Percentiles rank a stretch among this genome's conserved stretches.
These are phyloP conservation scores for Medauroidea extradentata DNA, from an alignment of 1,140 invertebrate genomes.

Conservation along the genomic window DNA sequence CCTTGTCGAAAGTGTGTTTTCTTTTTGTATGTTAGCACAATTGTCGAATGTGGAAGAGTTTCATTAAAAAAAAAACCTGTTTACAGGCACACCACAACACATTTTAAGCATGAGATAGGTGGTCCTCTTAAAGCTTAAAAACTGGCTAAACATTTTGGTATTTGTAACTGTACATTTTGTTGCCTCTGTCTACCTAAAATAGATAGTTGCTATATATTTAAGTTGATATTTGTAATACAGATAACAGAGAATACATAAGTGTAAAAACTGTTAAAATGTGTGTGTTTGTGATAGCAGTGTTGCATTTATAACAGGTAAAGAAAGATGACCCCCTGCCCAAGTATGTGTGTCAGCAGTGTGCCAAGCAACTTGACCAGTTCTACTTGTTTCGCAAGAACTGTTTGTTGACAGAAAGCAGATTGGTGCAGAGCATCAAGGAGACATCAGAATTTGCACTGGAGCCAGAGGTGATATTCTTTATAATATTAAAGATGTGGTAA, in stretches of 20 bases:
- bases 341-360: constrained; percentile 4
- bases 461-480: constrained; percentile 8
- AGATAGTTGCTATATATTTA: too few relatives aligned
- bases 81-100: too few relatives aligned
- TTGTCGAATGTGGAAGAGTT: too few relatives aligned
- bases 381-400: constrained; percentile 3
- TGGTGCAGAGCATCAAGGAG: constrained; percentile 4
- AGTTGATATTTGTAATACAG: too few relatives aligned
- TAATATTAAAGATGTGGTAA: too few relatives aligned
- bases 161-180: background rate
- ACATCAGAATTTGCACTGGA: constrained; percentile 8
- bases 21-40: too few relatives aligned
- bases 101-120: too few relatives aligned
- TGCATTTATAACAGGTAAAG: constrained; percentile 2
- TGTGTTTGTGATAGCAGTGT: too few relatives aligned
- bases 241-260: too few relatives aligned
- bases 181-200: background rate
- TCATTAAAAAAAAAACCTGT: too few relatives aligned
- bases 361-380: constrained; percentile 6
- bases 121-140: background rate
- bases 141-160: background rate
- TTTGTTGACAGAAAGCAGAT: constrained; percentile 2
- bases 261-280: too few relatives aligned
- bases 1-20: too few relatives aligned
- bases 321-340: constrained; percentile 12